Conservation (phyloP, 2,888 invertebrate genomes). For the Clistopyga incitator region DNA sequence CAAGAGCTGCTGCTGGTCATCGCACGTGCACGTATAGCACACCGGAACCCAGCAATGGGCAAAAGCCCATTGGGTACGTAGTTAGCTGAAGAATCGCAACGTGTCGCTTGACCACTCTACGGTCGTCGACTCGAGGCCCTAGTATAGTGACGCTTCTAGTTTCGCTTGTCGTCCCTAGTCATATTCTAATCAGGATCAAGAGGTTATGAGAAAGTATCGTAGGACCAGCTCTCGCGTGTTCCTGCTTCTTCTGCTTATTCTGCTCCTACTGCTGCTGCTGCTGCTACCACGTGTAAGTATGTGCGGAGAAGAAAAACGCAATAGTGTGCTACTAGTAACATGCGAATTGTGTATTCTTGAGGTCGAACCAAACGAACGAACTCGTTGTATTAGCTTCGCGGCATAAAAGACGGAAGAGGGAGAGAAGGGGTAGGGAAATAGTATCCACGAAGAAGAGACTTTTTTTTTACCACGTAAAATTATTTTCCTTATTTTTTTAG, state of each 20-base stretch:
- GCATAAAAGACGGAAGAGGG: slow-evolving; percentile 33
- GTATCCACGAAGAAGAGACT: no score
- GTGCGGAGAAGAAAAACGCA: slow-evolving; percentile 8
- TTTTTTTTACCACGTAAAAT: no score
- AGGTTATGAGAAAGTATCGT: slow-evolving; percentile 83
- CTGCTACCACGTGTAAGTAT: slow-evolving; percentile 13
- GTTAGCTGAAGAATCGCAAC: slow-evolving; percentile 48
- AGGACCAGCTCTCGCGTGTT: slow-evolving; percentile 77
- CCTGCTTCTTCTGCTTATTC: slow-evolving; percentile 66
- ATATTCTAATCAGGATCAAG: slow-evolving; percentile 84
- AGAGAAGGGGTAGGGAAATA: neutral
- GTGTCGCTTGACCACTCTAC: slow-evolving; percentile 61
- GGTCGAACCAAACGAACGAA: slow-evolving; percentile 51
- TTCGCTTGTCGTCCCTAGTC: slow-evolving; percentile 68
- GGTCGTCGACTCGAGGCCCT: slow-evolving; percentile 58
- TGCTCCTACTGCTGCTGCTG: slow-evolving; percentile 31
- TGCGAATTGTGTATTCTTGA: slow-evolving; percentile 40
- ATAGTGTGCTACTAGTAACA: neutral
- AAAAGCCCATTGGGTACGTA: neutral
- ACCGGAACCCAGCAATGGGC: slow-evolving; percentile 19
- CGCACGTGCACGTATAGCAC: slow-evolving; percentile 60
- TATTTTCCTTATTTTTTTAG: no score
- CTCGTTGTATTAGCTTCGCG: slow-evolving; percentile 61
- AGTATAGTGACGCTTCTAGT: slow-evolving; percentile 51
- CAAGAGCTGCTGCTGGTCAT: slow-evolving; percentile 45